These are phyloP conservation scores for Tachina grossa DNA, from an alignment of 2,888 invertebrate species.

Conservation along the genomic window DNA sequence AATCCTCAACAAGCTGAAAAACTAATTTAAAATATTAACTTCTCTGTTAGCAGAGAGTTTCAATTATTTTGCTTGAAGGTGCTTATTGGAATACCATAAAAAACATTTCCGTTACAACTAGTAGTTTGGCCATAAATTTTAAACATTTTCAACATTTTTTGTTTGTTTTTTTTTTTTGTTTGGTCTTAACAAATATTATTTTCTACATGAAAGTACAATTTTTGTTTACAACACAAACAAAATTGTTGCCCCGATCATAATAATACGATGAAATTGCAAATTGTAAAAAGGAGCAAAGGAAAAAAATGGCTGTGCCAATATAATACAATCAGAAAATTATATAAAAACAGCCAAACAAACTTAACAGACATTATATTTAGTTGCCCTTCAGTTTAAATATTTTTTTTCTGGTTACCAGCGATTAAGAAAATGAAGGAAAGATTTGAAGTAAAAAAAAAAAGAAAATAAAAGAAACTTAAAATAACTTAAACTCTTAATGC, in stretches of 20 bases:
- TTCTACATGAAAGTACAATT: constrained; percentile 62
- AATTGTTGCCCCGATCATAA: constrained; percentile 62
- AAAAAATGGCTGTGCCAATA: constrained; percentile 60
- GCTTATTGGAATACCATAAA: constrained; percentile 35
- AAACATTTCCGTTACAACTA: constrained; percentile 58
- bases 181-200: constrained; percentile 39
- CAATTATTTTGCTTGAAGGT: constrained; percentile 44
- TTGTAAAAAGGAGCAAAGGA: constrained; percentile 29
- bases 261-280: constrained; percentile 64
- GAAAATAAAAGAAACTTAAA: constrained; percentile 52
- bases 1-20: neutral
- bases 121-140: constrained; percentile 62
- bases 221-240: constrained; percentile 62
- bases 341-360: constrained; percentile 32
- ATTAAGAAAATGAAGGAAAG: constrained; percentile 65
- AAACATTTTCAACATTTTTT: constrained; percentile 56
- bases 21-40: constrained; percentile 14
- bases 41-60: neutral
- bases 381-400: constrained; percentile 63
- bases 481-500: constrained; percentile 70
- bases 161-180: constrained; percentile 39
- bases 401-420: constrained; percentile 43
- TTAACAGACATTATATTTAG: constrained; percentile 55
- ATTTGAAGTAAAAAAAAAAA: neutral
- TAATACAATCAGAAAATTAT: constrained; percentile 59